These are phyloP conservation scores for Nasua narica DNA, from an alignment of 2,797 vertebrate genomes.

Conservation along the genomic window DNA sequence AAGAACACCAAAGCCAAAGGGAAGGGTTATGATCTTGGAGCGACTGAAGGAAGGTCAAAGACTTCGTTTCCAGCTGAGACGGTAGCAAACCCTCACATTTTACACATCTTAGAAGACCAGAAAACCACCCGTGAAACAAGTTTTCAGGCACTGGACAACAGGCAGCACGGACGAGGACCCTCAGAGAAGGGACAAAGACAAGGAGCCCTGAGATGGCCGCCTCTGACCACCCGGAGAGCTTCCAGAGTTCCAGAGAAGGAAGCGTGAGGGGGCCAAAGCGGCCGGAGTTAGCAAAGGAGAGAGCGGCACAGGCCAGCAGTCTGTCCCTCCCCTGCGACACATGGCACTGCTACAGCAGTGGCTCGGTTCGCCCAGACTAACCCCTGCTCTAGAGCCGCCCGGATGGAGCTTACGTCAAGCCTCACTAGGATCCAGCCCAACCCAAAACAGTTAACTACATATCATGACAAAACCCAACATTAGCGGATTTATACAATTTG, in stretches of 20 bases:
- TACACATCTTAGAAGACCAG: not conserved
- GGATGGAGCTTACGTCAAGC: not conserved
- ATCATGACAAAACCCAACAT: not conserved
- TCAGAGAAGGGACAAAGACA: not conserved
- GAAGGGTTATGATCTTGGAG: not conserved
- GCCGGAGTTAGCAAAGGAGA: not conserved
- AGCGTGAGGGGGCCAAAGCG: not conserved
- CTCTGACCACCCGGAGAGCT: accelerated
- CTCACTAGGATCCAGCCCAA: not conserved
- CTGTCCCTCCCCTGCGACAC: too few species aligned
- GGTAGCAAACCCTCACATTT: not conserved
- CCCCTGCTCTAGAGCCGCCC: not conserved
- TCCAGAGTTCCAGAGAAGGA: not conserved
- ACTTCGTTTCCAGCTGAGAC: not conserved
- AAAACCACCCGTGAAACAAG: not conserved
- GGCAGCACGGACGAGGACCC: not conserved
- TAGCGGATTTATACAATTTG: not conserved
- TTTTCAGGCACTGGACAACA: not conserved
- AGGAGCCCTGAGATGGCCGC: not conserved
- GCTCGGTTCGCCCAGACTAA: not conserved
- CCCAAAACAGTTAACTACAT: not conserved
- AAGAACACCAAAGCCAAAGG: not conserved
- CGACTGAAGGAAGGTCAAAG: not conserved
- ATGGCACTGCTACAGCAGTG: not conserved
- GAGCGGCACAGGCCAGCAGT: too few species aligned